Base-by-base conservation (phyloP, 2,888 invertebrate species). In the Dynastes hyllus region DNA sequence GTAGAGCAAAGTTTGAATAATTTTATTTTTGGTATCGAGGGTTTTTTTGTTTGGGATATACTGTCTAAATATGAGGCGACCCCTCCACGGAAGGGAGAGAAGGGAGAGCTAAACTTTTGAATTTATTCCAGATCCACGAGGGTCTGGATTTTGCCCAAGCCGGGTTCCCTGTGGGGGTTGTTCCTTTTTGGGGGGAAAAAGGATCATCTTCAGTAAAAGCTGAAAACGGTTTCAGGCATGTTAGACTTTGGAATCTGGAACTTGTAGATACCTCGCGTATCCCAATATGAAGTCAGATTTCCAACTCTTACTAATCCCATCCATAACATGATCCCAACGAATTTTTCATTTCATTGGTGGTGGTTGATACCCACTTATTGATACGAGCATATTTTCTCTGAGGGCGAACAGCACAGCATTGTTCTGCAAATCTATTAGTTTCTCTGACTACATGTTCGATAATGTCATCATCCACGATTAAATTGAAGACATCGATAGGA, bases 171-270 rank as follows among this genome's bases (percentile, higher is more conserved):
- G 22, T 22, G 0, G 58, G n/a, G n/a, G n/a, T n/a, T n/a, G n/a
- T n/a, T n/a, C n/a, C n/a, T n/a, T n/a, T n/a, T n/a, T n/a, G n/a
- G n/a, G n/a, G n/a, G n/a, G n/a, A n/a, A n/a, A n/a, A n/a, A n/a
- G n/a, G 66, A 80, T 78, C 79, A 82, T 79, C 69, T 67, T 58
- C 61, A 83, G 51, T 2, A 83, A 63, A 22, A 83, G n/a, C 75
- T 82, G 80, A 58, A 83, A 83, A 27, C 82, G 67, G 75, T 84
- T 84, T 61, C 82, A 65, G 78, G 79, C 81, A 82, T 83, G 13
- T 67, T 37, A 2, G 32, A 40, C 78, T 70, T 29, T 22, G 22
- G 66, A 32, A 79, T 50, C 11, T 79, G 69, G 16, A 37, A 61
- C 3, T 29, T 32, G 58, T 79, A 78, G 13, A 80, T 55, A 11